Base-by-base conservation (phyloP, 2,888 invertebrate genomes). In the Diogma glabrata region DNA sequence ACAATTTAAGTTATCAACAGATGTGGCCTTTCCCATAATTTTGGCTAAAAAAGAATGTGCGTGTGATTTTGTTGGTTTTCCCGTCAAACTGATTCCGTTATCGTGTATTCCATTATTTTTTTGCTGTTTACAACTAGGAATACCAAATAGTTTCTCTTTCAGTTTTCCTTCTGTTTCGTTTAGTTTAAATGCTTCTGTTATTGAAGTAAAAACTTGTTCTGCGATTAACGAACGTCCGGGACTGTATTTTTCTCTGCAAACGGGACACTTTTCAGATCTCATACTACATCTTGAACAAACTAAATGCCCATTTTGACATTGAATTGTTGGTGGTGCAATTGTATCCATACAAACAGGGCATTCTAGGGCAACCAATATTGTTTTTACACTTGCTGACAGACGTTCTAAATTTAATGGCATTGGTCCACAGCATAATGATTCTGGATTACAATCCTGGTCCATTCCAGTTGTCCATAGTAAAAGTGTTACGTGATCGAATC, bases 341-440 rank as follows among this genome's bases (percentile, higher is more conserved):
- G 77, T 78, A 56, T 79, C 77, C 57, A 78, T 66, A 59, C 82
- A 82, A 43, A 82, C 74, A 17, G 82, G 81, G 59, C 82, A 82
- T 60, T 82, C 81, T 55, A 82, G 65, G 56, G 73, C 67, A 49
- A 67, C 62, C 43, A 77, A 64, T 53, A 77, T 72, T 48, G 72
- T 66, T 52, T 74, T 70, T 62, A 75, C 70, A 55, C 74, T 70
- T 12, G 73, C 67, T 30, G 74, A 72, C 9, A 77, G 67, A 2
- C 74, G 67, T 59, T 74, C 74, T 48, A 76, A 62, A 57, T 72
- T 75, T 56, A 67, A 66, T 36, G 77, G 75, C 72, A 77, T 73
- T 14, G 77, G 76, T 26, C 73, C 76, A 59, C 76, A 75, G 57
- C 76, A 75, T 51, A 76, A 63, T 26, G 50, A 49, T 23, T 72